Percentiles rank a stretch among this genome's conserved stretches.
These are phyloP conservation scores for Percina caprodes DNA, from an alignment of 2,113 vertebrate species.

Conservation along the genomic window DNA sequence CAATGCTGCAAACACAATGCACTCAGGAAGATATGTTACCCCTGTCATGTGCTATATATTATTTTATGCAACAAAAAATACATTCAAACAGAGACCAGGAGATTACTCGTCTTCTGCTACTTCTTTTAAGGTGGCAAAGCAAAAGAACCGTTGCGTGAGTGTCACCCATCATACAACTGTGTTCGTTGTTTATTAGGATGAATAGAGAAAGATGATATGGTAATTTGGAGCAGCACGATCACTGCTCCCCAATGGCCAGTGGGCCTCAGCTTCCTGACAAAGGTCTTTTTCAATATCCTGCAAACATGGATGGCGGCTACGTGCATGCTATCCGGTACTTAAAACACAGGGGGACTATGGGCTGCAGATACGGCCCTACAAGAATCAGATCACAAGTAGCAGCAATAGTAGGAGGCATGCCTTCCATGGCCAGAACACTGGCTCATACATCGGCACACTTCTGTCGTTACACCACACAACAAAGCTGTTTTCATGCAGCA, in stretches of 20 bases:
- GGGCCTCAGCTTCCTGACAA: slow-evolving; percentile 80
- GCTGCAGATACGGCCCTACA: slow-evolving; percentile 37
- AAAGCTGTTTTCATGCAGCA: slow-evolving; percentile 52
- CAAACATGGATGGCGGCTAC: slow-evolving; percentile 61
- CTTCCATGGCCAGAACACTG: slow-evolving; percentile 54
- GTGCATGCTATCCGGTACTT: slow-evolving; percentile 69
- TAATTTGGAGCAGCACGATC: slow-evolving; percentile 64
- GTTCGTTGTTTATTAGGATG: slow-evolving; percentile 62
- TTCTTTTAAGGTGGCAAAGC: slow-evolving; percentile 1
- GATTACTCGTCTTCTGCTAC: slow-evolving; percentile 1
- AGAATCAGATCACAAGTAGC: slow-evolving; percentile 75
- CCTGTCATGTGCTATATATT: slow-evolving; percentile 47
- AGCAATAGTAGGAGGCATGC: slow-evolving; percentile 74
- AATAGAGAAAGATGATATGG: slow-evolving; percentile 76
- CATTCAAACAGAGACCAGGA: slow-evolving; percentile 3
- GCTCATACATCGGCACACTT: slow-evolving; percentile 53
- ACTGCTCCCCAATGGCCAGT: slow-evolving; percentile 57
- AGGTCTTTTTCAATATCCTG: slow-evolving; percentile 86
- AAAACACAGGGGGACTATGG: slow-evolving; percentile 62
- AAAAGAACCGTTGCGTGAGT: slow-evolving; percentile 36
- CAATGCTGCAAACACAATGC: slow-evolving; percentile 58
- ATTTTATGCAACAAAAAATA: slow-evolving; percentile 52
- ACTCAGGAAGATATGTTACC: slow-evolving; percentile 53
- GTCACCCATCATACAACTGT: slow-evolving; percentile 41
- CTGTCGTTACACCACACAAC: slow-evolving; percentile 41